Conservation (phyloP, 1,140 invertebrate species). For the Cardiocondyla obscurior region DNA sequence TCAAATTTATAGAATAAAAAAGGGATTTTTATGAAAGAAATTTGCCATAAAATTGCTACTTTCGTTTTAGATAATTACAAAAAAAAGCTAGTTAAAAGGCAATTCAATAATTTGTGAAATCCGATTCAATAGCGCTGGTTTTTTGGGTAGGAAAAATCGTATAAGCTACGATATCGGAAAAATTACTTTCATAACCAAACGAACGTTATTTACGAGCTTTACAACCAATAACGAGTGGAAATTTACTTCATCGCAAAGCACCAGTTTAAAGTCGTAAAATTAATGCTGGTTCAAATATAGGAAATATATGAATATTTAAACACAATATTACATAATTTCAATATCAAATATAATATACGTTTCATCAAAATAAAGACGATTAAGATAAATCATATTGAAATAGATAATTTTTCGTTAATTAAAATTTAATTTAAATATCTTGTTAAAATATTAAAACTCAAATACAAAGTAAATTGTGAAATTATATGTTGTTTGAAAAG, state of each 20-base stretch:
- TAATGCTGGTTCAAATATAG: background rate
- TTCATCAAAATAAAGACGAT: background rate
- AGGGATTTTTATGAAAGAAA: background rate
- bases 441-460: background rate
- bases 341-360: too few relatives aligned
- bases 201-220: constrained; percentile 32
- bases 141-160: constrained; percentile 21
- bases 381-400: background rate
- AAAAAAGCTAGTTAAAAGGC: constrained; percentile 1
- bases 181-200: constrained; percentile 19
- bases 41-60: constrained; percentile 1
- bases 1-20: background rate
- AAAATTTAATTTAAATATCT: background rate
- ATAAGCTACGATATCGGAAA: constrained; percentile 31
- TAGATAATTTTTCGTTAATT: background rate
- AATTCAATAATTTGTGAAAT: constrained; percentile 35
- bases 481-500: background rate
- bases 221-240: background rate
- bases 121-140: background rate
- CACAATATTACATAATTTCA: background rate
- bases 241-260: background rate
- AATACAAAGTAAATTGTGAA: background rate
- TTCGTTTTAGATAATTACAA: background rate
- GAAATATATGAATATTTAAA: background rate
- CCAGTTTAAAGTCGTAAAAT: background rate